Evolutionary conservation across 1,140 invertebrate genomes (phyloP).

Genomic region (Cydia fagiglandana): DNA sequence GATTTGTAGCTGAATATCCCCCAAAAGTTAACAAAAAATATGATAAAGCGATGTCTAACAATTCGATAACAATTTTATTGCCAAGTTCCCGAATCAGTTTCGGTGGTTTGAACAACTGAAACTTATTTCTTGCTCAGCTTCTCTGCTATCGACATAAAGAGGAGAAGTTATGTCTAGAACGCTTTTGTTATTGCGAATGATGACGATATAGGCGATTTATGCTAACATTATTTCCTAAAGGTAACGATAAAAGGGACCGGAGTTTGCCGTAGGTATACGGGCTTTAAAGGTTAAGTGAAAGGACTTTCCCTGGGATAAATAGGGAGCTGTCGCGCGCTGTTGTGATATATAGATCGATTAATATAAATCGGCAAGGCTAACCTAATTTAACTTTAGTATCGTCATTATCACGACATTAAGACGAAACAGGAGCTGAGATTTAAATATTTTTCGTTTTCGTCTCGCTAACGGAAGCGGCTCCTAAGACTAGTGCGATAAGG

Average conservation of each 20-base stretch:
- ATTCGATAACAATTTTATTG: constrained; percentile 5
- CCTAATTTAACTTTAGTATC: neutral
- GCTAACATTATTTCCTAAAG: constrained; percentile 24
- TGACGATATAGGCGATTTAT: constrained; percentile 18
- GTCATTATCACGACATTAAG: neutral
- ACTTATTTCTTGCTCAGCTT: neutral
- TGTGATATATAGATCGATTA: neutral
- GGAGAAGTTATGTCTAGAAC: constrained; percentile 21
- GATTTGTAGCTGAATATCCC: neutral
- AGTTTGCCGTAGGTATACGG: neutral
- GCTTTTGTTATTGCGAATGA: constrained; percentile 20
- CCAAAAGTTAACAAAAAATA: neutral
- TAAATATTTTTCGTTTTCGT: too few relatives aligned
- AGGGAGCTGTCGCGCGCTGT: neutral
- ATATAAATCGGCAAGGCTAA: neutral
- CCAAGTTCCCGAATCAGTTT: constrained; percentile 14
- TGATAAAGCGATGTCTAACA: neutral
- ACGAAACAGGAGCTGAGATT: too few relatives aligned
- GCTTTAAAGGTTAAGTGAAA: constrained; percentile 17
- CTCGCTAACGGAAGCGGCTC: too few relatives aligned
- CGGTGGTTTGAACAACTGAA: constrained; percentile 10
- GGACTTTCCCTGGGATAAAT: constrained; percentile 1
- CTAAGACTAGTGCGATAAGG: too few relatives aligned
- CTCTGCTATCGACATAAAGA: constrained; percentile 15
- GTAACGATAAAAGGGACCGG: constrained; percentile 13